Conservation (phyloP, 2,888 invertebrate genomes). For the Spodoptera picta region DNA sequence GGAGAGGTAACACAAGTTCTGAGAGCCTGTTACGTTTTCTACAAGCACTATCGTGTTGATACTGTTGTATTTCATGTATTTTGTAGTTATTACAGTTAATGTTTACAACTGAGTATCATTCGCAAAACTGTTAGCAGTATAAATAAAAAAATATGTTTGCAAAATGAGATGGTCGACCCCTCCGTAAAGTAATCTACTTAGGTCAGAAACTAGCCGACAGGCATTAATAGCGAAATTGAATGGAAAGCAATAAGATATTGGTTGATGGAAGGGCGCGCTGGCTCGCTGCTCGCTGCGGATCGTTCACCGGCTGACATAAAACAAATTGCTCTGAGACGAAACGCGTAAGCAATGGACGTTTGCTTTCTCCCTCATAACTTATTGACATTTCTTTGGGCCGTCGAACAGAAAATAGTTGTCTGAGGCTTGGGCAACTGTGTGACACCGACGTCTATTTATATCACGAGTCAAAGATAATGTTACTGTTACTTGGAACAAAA, state of each 20-base stretch:
- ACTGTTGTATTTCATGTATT: no score
- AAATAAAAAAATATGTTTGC: constrained; percentile 6
- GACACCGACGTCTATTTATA: constrained; percentile 6
- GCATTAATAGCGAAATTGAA: constrained; percentile 57
- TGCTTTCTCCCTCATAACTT: constrained; percentile 37
- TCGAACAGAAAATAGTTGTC: constrained; percentile 27
- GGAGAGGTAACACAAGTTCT: no score
- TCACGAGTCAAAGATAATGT: background rate
- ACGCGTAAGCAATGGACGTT: constrained; percentile 44
- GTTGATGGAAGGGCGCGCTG: constrained; percentile 51
- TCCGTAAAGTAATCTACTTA: constrained; percentile 22
- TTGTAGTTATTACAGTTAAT: no score
- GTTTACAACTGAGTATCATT: background rate
- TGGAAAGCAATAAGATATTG: constrained; percentile 62
- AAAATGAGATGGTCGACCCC: background rate
- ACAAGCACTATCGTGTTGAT: no score
- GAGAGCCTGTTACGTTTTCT: no score
- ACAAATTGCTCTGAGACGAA: constrained; percentile 49
- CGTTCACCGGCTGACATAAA: constrained; percentile 38
- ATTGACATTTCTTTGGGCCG: constrained; percentile 38
- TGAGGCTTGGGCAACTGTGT: constrained; percentile 4
- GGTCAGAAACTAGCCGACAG: constrained; percentile 53
- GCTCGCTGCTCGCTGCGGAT: constrained; percentile 24
- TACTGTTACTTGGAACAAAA: no score
- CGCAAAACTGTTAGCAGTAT: constrained; percentile 2